Percentiles rank a stretch among this genome's conserved stretches.
Conservation (phyloP, 1,140 invertebrate species). For the Papilio xuthus region DNA sequence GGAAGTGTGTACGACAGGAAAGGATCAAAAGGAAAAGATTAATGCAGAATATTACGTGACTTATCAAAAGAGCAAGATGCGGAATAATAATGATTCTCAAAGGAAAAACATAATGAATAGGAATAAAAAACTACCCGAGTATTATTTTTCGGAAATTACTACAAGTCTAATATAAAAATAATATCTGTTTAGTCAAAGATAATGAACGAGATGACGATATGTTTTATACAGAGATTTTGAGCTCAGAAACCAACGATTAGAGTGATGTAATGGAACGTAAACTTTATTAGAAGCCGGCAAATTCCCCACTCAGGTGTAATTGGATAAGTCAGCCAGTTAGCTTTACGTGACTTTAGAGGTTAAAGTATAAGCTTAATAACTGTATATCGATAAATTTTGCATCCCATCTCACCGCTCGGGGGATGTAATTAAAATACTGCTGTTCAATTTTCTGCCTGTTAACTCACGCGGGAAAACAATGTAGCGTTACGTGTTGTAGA, state of each 20-base stretch:
- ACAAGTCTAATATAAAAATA: neutral
- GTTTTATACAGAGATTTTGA: neutral
- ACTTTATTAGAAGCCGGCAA: neutral
- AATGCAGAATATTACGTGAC: neutral
- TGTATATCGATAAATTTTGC: slow-evolving; percentile 22
- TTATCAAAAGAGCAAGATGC: neutral
- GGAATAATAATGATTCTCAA: neutral
- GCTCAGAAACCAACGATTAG: neutral
- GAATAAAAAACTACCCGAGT: neutral
- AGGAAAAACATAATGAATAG: neutral
- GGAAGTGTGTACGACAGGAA: neutral
- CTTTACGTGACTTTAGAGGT: neutral
- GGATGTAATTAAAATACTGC: slow-evolving; percentile 13
- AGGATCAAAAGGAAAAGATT: slow-evolving; percentile 3
- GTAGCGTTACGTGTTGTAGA: neutral
- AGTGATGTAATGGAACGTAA: neutral
- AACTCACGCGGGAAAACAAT: neutral
- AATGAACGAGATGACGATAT: neutral
- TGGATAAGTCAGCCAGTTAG: neutral
- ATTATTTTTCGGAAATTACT: neutral
- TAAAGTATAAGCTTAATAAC: neutral
- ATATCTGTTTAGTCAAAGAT: too few relatives aligned
- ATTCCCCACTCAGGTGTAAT: slow-evolving; percentile 1
- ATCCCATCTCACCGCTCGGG: slow-evolving; percentile 11
- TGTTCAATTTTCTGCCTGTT: neutral